phyloP scores from a whole-genome alignment of 2,888 invertebrate species.

The Caenorhabditis sp. region DNA sequence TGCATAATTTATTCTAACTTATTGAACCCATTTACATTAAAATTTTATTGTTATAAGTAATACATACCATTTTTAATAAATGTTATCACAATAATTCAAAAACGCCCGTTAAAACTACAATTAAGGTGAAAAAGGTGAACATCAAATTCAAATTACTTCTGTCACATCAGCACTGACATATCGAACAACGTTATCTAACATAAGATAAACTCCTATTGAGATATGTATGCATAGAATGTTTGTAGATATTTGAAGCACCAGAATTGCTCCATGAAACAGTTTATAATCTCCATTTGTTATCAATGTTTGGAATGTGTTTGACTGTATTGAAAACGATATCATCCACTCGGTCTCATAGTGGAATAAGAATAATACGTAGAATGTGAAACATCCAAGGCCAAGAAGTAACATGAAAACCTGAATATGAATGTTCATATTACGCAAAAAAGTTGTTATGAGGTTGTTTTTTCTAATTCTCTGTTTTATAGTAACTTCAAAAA shows the following conservation, averaged over 20 bases:
- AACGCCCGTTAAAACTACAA: not conserved
- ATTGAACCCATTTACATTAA: constrained; percentile 10
- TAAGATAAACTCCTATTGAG: constrained; percentile 15
- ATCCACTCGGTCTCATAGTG: not conserved
- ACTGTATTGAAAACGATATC: not conserved
- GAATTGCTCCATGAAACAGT: constrained; percentile 21
- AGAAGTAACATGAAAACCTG: not conserved
- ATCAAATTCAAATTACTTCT: constrained; percentile 22
- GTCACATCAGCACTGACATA: constrained; percentile 39
- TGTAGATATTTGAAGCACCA: constrained; percentile 11
- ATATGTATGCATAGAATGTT: constrained; percentile 39
- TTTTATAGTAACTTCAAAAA: too few relatives aligned
- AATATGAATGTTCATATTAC: too few relatives aligned
- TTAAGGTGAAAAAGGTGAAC: not conserved
- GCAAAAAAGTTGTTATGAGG: too few relatives aligned
- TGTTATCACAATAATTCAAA: not conserved
- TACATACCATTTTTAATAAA: not conserved
- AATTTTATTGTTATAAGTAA: constrained; percentile 6
- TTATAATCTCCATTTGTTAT: constrained; percentile 1
- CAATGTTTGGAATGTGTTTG: not conserved
- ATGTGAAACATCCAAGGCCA: not conserved
- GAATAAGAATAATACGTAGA: constrained; percentile 4
- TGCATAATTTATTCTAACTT: constrained; percentile 2
- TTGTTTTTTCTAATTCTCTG: too few relatives aligned
- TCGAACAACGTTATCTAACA: constrained; percentile 31